Percentiles rank a stretch among this genome's conserved stretches.
Conservation (phyloP, 2,113 vertebrate species). For the Pelmatolapia mariae region DNA sequence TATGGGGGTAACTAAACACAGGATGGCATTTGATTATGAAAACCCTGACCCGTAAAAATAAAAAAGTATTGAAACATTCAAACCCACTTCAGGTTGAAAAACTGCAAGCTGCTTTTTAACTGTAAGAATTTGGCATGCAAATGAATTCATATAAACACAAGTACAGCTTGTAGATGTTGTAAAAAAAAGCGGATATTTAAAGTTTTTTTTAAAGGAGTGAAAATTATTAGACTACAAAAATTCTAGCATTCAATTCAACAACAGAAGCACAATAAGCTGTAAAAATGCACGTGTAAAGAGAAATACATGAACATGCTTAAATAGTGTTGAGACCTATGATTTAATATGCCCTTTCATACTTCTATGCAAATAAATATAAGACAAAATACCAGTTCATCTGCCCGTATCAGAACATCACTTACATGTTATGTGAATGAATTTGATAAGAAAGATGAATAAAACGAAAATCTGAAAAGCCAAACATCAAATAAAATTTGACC, state of each 20-base stretch:
- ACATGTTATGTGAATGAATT: neutral
- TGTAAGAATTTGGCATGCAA: neutral
- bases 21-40: slow-evolving; percentile 16
- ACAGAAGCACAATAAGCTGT: neutral
- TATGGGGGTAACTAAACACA: slow-evolving; percentile 32
- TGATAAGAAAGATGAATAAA: neutral
- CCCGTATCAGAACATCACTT: neutral
- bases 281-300: neutral
- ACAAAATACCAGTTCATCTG: neutral
- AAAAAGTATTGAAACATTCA: neutral
- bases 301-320: neutral
- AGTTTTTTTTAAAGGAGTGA: neutral
- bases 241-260: neutral
- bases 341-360: neutral
- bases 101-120: neutral
- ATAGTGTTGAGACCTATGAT: neutral
- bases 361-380: neutral
- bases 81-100: neutral
- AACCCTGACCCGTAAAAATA: neutral
- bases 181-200: neutral
- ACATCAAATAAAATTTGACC: neutral
- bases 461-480: neutral
- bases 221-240: neutral
- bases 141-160: neutral
- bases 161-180: neutral